phyloP scores from a whole-genome alignment of 2,113 vertebrate genomes.

The Myrmecophaga tridactyla region DNA sequence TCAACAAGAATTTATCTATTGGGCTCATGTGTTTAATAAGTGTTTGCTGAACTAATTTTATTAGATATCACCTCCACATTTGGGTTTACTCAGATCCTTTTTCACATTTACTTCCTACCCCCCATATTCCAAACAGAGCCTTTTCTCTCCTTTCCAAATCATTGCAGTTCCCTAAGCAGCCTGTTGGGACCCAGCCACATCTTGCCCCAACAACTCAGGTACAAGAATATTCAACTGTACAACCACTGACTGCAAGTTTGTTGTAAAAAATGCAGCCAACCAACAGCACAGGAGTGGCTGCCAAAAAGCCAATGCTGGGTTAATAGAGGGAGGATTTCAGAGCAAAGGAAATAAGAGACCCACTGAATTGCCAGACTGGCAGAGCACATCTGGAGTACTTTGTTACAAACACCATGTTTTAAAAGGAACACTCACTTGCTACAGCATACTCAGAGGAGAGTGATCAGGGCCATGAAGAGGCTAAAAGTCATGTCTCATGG shows the following conservation, averaged over 20 bases:
- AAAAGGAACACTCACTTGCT: neutral
- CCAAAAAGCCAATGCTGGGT: neutral
- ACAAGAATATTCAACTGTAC: neutral
- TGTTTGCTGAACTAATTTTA: conserved; percentile 40
- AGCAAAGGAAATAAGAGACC: neutral
- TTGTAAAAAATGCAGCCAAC: neutral
- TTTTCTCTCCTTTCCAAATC: conserved; percentile 20
- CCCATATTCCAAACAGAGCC: neutral
- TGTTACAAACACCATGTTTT: neutral
- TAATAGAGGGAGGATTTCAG: neutral
- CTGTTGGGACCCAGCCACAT: neutral
- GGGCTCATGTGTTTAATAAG: conserved; percentile 37
- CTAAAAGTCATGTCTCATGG: neutral
- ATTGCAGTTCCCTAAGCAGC: neutral
- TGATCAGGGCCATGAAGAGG: neutral
- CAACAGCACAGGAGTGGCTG: neutral
- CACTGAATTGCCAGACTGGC: neutral
- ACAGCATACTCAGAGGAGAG: neutral
- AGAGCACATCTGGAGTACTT: neutral
- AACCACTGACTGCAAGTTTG: conserved; percentile 6
- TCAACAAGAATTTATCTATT: conserved; percentile 26
- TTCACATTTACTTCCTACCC: neutral
- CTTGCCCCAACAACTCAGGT: neutral
- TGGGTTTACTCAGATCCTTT: conserved; percentile 32
- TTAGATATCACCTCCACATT: conserved; percentile 9